Base-by-base conservation (phyloP, 2,888 invertebrate species). In the Agelastica alni region DNA sequence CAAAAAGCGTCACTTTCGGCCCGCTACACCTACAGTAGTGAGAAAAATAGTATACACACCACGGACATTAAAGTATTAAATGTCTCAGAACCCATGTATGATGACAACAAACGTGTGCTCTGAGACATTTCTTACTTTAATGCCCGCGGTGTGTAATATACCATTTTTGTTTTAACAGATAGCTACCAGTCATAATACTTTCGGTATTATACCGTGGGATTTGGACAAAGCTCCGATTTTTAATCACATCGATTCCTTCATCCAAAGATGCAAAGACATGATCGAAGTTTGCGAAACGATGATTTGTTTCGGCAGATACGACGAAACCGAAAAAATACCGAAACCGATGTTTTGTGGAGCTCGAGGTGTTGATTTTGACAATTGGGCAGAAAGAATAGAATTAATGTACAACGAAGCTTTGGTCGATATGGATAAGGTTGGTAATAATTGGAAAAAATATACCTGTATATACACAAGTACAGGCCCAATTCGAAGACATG, bases 251-350 rank as follows among this genome's bases (percentile, higher is more conserved):
- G 89, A 94, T 74, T 89, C 91, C 0, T 94, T 93, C 71, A 83
- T 91, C 20, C 89, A 91, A 73, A 81, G 95, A 44, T 88, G 94
- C 64, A 84, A 87, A 56, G 92, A 95, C 75, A 83, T 94, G 77
- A 83, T 93, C 41, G 90, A 94, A 77, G 87, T 95, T 12, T 94
- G 93, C 71, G 88, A 92, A 66, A 87, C 91, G 45, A 93, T 94
- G 88, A 87, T 91, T 55, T 89, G 91, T 51, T 95, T 93, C 77
- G 92, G 90, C 2, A 84, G 87, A 66, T 61, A 86, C 64, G 88
- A 91, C 68, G 93, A 94, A 71, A 82, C 86, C 0, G 83, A 84
- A 60, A 73, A 78, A 4, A 85, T 88, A 45, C 81, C 83, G 3
- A 85, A 85, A 71, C 89, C 93, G 0, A 81, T 82, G 59, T 95